A percentile compares a stretch with the other conserved stretches of the same genome.
Evolutionary conservation across 2,888 invertebrate genomes (phyloP).

Genomic region (Cerastis rubricosa): DNA sequence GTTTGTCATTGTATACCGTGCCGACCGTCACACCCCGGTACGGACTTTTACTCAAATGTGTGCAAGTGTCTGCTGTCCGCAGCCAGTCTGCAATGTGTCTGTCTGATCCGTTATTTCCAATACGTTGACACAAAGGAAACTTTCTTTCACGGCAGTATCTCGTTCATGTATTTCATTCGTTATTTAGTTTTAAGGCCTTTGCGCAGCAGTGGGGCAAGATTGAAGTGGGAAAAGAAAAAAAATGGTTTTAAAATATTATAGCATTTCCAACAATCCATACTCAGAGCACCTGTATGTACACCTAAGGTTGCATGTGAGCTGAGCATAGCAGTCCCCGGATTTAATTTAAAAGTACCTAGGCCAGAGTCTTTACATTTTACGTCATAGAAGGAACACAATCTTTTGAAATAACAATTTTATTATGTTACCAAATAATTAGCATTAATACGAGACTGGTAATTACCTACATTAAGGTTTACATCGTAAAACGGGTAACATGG

Average conservation of each 20-base stretch:
- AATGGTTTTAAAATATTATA: neutral
- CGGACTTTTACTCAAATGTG: neutral
- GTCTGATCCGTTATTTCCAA: neutral
- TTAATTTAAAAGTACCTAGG: neutral
- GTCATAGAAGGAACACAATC: neutral
- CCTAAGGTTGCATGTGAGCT: neutral
- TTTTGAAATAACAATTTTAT: constrained; percentile 17
- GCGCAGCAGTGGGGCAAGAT: too few species aligned
- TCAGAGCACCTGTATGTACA: neutral
- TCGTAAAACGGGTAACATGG: constrained; percentile 10
- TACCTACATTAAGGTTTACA: constrained; percentile 15
- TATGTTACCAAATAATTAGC: constrained; percentile 30
- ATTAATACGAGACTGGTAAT: constrained; percentile 27
- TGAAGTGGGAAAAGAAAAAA: too few species aligned
- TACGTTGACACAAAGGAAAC: neutral
- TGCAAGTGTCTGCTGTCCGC: neutral
- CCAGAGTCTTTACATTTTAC: neutral
- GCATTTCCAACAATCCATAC: neutral
- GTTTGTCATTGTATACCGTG: too few species aligned
- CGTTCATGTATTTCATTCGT: neutral
- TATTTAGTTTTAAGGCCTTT: neutral
- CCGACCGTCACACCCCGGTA: neutral
- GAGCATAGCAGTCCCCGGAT: neutral
- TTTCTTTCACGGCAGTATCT: neutral
- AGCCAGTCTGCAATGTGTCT: neutral